Percentiles rank a stretch among this genome's conserved stretches.
These are phyloP conservation scores for Nerophis ophidion DNA, from an alignment of 2,113 vertebrate species.

Conservation along the genomic window DNA sequence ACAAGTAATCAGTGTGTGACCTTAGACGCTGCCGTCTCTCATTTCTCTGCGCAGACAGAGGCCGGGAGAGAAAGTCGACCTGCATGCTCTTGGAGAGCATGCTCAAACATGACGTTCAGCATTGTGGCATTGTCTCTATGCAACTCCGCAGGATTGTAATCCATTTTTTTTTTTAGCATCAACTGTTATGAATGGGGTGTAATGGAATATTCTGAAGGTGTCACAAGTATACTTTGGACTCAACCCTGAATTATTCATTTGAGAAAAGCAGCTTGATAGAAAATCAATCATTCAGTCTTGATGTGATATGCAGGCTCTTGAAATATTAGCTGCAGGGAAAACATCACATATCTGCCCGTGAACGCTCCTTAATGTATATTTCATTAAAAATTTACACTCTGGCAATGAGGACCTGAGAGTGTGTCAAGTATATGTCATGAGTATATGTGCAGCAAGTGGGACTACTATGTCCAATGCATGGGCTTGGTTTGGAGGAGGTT, in stretches of 20 bases:
- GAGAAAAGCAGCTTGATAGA: conserved; percentile 55
- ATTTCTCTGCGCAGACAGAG: conserved; percentile 57
- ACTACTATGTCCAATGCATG: conserved; percentile 27
- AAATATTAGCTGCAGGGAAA: conserved; percentile 63
- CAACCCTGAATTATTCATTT: conserved; percentile 68
- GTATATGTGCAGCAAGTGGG: background rate
- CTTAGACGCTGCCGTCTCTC: conserved; percentile 62
- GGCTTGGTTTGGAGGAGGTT: conserved; percentile 42
- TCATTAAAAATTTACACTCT: conserved; percentile 68
- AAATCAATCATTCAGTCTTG: conserved; percentile 66
- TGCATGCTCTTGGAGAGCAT: conserved; percentile 15
- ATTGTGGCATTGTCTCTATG: conserved; percentile 3
- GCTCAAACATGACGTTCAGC: background rate
- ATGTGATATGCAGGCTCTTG: conserved; percentile 54
- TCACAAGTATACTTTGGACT: conserved; percentile 38
- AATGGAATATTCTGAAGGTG: conserved; percentile 63
- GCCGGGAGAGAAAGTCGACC: conserved; percentile 62
- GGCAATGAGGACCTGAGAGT: conserved; percentile 12
- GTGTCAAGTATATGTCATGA: conserved; percentile 11
- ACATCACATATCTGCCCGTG: conserved; percentile 51
- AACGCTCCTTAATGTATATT: conserved; percentile 72
- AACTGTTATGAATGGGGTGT: conserved; percentile 32
- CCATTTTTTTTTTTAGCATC: conserved; percentile 27
- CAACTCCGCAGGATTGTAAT: conserved; percentile 19
- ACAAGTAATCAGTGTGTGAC: conserved; percentile 71